Evolutionary conservation across 1,140 invertebrate species (phyloP).

Genomic region (Dreissena polymorpha): DNA sequence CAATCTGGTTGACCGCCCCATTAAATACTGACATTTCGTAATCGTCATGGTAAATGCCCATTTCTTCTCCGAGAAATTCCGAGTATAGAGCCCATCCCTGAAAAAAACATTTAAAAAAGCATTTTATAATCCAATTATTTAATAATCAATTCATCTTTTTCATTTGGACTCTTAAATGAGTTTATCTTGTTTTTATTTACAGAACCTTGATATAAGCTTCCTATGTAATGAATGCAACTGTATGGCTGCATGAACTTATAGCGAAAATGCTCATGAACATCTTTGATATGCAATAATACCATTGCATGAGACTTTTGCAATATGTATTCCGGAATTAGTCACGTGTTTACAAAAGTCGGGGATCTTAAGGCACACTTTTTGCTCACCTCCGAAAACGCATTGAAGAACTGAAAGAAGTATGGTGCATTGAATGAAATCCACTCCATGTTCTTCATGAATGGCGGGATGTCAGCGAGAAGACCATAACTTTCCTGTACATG

Average conservation of each 20-base stretch:
- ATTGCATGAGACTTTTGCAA: no score
- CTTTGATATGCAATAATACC: no score
- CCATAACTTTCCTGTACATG: conserved; percentile 28
- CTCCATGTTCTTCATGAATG: conserved; percentile 71
- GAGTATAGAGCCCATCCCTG: conserved; percentile 79
- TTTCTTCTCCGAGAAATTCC: conserved; percentile 77
- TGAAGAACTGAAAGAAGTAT: conserved; percentile 78
- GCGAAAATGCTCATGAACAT: no score
- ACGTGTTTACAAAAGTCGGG: not conserved
- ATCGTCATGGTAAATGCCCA: conserved; percentile 73
- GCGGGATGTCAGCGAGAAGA: conserved; percentile 64
- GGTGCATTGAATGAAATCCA: conserved; percentile 68
- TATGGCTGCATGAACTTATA: no score
- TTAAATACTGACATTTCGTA: conserved; percentile 65
- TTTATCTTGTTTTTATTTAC: no score
- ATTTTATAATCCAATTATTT: no score
- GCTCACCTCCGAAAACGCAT: conserved; percentile 77
- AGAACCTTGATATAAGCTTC: no score
- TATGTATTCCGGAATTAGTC: no score
- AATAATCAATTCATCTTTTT: no score
- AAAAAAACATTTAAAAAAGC: conserved; percentile 19
- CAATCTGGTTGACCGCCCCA: no score
- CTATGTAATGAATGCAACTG: no score
- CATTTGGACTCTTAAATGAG: no score
- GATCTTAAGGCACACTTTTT: not conserved